A percentile compares a stretch with the other conserved stretches of the same genome.
phyloP scores from a whole-genome alignment of 1,140 invertebrate genomes.

The Gonioctena quinquepunctata region DNA sequence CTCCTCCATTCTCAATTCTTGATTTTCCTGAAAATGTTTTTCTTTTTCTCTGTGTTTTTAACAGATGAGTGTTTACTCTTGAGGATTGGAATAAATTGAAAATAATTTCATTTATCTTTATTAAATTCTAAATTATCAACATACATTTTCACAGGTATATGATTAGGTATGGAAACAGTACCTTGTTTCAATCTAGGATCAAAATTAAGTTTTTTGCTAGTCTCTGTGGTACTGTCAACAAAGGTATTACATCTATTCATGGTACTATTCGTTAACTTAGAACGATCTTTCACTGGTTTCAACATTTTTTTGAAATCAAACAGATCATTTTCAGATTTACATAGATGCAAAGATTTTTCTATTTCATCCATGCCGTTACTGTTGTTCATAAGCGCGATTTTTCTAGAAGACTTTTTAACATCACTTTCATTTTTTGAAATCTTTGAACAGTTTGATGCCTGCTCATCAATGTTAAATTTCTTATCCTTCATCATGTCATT shows the following conservation, averaged over 20 bases:
- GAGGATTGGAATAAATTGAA: neutral
- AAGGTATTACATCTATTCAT: conserved; percentile 31
- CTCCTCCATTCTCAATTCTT: neutral
- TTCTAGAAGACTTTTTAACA: too few species aligned
- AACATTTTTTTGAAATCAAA: conserved; percentile 20
- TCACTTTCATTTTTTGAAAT: conserved; percentile 7
- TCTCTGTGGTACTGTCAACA: conserved; percentile 12
- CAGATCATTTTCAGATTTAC: conserved; percentile 33
- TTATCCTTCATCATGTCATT: conserved; percentile 4
- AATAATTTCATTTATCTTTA: conserved; percentile 11
- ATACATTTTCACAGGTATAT: conserved; percentile 27
- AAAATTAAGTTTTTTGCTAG: conserved; percentile 7
- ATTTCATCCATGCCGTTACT: neutral
- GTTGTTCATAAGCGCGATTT: neutral
- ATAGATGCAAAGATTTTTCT: conserved; percentile 4
- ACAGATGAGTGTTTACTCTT: neutral
- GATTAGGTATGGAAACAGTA: conserved; percentile 3
- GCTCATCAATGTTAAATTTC: conserved; percentile 7
- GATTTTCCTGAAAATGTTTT: conserved; percentile 1
- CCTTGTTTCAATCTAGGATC: conserved; percentile 4
- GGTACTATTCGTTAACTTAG: conserved; percentile 25
- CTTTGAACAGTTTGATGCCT: conserved; percentile 20
- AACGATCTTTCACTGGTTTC: conserved; percentile 32
- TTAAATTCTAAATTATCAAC: conserved; percentile 22
- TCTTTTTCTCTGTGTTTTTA: neutral